phyloP scores from a whole-genome alignment of 2,113 vertebrate species.

The Labeo catla region DNA sequence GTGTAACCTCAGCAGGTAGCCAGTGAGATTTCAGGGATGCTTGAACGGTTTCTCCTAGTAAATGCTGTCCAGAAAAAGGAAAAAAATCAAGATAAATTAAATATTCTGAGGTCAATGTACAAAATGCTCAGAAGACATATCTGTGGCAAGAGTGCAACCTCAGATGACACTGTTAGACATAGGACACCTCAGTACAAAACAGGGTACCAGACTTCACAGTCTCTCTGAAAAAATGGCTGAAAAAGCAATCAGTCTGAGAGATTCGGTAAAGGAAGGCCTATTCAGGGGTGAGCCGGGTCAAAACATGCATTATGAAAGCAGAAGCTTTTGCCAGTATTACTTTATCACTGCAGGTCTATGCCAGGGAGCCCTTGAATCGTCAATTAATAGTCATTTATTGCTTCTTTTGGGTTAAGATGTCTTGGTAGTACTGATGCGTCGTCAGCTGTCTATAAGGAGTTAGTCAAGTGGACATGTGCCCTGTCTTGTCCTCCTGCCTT shows the following conservation, averaged over 20 bases:
- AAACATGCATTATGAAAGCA: background rate
- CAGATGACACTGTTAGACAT: background rate
- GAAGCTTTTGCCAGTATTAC: constrained; percentile 7
- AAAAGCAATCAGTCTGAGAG: background rate
- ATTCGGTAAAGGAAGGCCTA: background rate
- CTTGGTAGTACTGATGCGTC: background rate
- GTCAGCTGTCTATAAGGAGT: background rate
- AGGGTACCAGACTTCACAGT: background rate
- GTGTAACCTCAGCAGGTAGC: background rate
- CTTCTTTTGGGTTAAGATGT: background rate
- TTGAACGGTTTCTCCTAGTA: background rate
- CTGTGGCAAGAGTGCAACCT: background rate
- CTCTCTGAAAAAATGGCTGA: background rate
- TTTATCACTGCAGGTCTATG: background rate
- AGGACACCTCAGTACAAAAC: background rate
- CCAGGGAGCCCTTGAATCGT: background rate
- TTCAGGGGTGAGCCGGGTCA: background rate
- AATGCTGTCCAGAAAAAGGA: background rate
- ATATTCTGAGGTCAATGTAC: background rate
- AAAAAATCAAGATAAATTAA: background rate
- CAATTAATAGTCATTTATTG: background rate
- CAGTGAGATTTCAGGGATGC: background rate
- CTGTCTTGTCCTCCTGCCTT: background rate
- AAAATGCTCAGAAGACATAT: background rate
- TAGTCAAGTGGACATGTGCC: background rate